A percentile compares a stretch with the other conserved stretches of the same genome.
Evolutionary conservation across 2,888 invertebrate genomes (phyloP).

Genomic region (Thecocarcelia acutangulata): DNA sequence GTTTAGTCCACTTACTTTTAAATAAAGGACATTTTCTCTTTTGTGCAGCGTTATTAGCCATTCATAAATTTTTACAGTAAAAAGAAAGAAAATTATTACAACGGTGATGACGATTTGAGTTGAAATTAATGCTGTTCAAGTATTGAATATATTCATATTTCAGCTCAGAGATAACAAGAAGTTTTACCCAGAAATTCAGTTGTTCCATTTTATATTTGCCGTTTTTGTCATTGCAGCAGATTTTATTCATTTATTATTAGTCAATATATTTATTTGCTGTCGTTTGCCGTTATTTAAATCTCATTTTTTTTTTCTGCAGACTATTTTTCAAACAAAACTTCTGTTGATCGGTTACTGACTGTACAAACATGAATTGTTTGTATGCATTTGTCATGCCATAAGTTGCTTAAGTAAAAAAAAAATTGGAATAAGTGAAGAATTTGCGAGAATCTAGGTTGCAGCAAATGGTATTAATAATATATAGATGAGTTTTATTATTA

Average conservation of each 20-base stretch:
- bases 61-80: no score
- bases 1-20: no score
- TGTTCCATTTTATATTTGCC: not conserved
- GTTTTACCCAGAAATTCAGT: not conserved
- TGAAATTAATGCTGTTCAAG: not conserved
- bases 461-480: constrained; percentile 55
- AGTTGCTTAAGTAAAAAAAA: constrained; percentile 9
- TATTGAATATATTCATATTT: no score
- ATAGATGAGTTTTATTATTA: constrained; percentile 25
- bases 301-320: constrained; percentile 5
- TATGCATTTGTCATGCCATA: constrained; percentile 62
- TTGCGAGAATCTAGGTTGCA: constrained; percentile 56
- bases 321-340: constrained; percentile 6
- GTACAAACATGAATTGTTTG: constrained; percentile 41
- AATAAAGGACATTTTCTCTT: no score
- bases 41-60: no score
- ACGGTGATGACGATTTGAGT: not conserved
- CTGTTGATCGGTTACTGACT: constrained; percentile 51
- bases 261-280: constrained; percentile 43
- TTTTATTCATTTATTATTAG: constrained; percentile 66
- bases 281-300: constrained; percentile 17
- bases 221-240: constrained; percentile 59
- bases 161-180: no score
- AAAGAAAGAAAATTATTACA: no score
- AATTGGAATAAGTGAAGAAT: constrained; percentile 12